A percentile compares a stretch with the other conserved stretches of the same genome.
These are phyloP conservation scores for Leptatherina wallacei DNA, from an alignment of 2,797 vertebrate genomes.

Conservation along the genomic window DNA sequence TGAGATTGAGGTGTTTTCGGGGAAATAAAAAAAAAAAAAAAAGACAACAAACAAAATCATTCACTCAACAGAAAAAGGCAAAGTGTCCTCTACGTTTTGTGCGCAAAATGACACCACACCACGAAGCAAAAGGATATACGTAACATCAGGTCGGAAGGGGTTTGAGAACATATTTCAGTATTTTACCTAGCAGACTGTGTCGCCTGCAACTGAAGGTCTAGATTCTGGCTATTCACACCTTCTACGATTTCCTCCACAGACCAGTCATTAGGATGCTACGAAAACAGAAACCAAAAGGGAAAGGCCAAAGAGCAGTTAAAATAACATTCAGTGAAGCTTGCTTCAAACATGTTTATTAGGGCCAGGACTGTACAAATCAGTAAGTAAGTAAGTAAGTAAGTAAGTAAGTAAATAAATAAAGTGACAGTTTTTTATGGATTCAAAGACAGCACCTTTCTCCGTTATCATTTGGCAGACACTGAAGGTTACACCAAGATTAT, in stretches of 20 bases:
- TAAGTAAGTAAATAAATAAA: too few relatives aligned
- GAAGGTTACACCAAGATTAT: background rate
- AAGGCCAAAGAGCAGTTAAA: slow-evolving; percentile 10
- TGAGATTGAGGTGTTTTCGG: background rate
- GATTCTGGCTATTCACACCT: slow-evolving; percentile 84
- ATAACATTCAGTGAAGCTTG: slow-evolving; percentile 18
- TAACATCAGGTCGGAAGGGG: background rate
- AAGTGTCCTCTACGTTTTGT: too few relatives aligned
- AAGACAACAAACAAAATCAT: too few relatives aligned
- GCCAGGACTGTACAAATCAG: background rate
- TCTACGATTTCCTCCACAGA: slow-evolving; percentile 91
- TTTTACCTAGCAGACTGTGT: slow-evolving; percentile 92
- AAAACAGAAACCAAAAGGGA: slow-evolving; percentile 29
- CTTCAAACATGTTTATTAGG: background rate
- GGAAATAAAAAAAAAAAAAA: background rate
- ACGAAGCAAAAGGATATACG: too few relatives aligned
- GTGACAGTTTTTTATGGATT: background rate
- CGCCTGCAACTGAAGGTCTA: slow-evolving; percentile 88
- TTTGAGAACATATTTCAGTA: slow-evolving; percentile 16
- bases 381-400: background rate
- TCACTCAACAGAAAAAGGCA: too few relatives aligned
- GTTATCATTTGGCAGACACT: background rate
- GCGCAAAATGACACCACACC: too few relatives aligned
- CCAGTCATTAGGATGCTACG: slow-evolving; percentile 85
- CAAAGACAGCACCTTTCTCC: too few relatives aligned